Evolutionary conservation across 2,888 invertebrate species (phyloP).

Genomic region (Lithosia quadra): DNA sequence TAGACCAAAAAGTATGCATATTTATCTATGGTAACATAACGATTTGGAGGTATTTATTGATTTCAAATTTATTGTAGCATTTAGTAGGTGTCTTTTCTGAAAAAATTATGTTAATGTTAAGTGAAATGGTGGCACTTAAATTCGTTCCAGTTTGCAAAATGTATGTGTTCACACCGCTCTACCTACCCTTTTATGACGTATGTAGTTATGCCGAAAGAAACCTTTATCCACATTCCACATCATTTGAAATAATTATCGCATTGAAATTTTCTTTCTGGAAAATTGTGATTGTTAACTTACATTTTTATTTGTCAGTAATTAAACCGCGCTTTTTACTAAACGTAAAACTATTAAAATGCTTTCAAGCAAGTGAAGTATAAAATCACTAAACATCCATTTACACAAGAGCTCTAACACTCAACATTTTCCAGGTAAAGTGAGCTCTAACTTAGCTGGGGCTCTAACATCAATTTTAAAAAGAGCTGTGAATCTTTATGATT

Average conservation of each 20-base stretch:
- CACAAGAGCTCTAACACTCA: slow-evolving; percentile 22
- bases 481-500: slow-evolving; percentile 14
- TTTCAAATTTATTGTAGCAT: no score
- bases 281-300: not conserved
- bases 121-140: no score
- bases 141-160: no score
- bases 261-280: not conserved
- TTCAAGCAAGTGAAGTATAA: slow-evolving; percentile 62
- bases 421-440: not conserved
- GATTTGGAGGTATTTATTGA: no score
- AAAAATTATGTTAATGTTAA: no score
- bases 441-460: slow-evolving; percentile 25
- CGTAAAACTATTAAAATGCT: slow-evolving; percentile 64
- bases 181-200: not conserved
- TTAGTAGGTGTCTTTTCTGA: no score
- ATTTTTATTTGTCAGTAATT: slow-evolving; percentile 9
- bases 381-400: slow-evolving; percentile 48
- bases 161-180: not conserved
- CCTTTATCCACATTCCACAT: not conserved
- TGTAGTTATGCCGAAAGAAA: not conserved
- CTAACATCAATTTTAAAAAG: slow-evolving; percentile 6
- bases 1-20: no score
- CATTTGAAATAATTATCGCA: not conserved
- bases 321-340: slow-evolving; percentile 45
- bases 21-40: no score